phyloP scores from a whole-genome alignment of 2,113 vertebrate species.

The Lasiurus borealis region DNA sequence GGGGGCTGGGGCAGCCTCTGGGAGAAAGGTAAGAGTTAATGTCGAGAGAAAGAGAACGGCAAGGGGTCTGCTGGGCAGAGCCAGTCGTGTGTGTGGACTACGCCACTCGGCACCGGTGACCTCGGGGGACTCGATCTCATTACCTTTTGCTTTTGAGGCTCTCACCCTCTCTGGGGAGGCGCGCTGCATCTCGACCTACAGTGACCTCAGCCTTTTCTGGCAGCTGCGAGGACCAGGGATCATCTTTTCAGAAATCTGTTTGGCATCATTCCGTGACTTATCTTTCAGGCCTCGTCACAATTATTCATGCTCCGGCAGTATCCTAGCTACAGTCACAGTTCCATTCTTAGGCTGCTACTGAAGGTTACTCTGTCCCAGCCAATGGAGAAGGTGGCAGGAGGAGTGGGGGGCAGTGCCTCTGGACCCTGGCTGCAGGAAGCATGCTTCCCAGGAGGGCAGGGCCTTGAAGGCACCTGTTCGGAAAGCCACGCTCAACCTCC shows the following conservation, averaged over 20 bases:
- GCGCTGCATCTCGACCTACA: slow-evolving; percentile 54
- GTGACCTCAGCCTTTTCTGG: slow-evolving; percentile 67
- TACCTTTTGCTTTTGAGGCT: not conserved
- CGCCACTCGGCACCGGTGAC: not conserved
- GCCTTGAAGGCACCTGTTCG: not conserved
- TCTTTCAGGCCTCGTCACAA: slow-evolving; percentile 77
- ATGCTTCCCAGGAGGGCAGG: not conserved
- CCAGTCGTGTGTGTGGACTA: not conserved
- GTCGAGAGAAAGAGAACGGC: not conserved
- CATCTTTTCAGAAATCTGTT: slow-evolving; percentile 77
- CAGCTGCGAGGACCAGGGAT: slow-evolving; percentile 65
- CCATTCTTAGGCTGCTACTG: slow-evolving; percentile 5
- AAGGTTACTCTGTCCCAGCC: slow-evolving; percentile 66
- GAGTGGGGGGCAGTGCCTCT: not conserved
- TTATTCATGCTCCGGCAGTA: slow-evolving; percentile 79
- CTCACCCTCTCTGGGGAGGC: slow-evolving; percentile 6
- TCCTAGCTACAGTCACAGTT: slow-evolving; percentile 78
- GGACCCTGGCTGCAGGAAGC: not conserved
- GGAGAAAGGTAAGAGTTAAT: not conserved
- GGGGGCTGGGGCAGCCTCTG: not conserved
- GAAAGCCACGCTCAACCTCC: not conserved
- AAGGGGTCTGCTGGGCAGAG: not conserved
- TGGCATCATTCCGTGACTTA: slow-evolving; percentile 72
- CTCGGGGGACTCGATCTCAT: not conserved
- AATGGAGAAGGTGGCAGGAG: not conserved